Evolutionary conservation across 2,888 invertebrate species (phyloP), one percentile per base, ranked within the genome.

Genomic region (Drosophila demipolita): DNA sequence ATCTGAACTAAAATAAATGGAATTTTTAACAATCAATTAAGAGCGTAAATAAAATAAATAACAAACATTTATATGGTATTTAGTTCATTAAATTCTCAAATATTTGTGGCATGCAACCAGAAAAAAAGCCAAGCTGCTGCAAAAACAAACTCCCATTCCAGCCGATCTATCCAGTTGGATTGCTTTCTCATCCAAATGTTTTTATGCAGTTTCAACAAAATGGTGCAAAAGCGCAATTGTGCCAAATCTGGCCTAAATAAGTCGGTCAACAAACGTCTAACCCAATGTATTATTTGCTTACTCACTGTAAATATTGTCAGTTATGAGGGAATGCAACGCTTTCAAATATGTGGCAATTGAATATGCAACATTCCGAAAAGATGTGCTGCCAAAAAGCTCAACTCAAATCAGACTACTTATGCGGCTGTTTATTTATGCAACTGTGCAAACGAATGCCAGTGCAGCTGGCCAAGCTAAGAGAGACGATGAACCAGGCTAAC

Each of bases 391-490:
- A 45, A 45, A 45, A 23, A 15, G 45, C 4, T 23, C 3, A 45
- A 23, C 45, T 8, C 23, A 45, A 20, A 20, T 35, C 35, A 53
- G 23, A 53, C 17, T 23, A 20, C 17, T 23, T 36, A 11, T 26
- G 54, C 54, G 54, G 36, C 54, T 54, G 17, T 54, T 54, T 36
- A 54, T 54, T 38, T 38, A 38, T 38, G 55, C 38, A 55, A 38
- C 26, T 12, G 12, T 38, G 54, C 26, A 38, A 26, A 1, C 38
- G 54, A 36, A n/a, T 38, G 38, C n/a, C 36, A 38, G n/a, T n/a
- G 35, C 54, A 38, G 29, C 61, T 60, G 65, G 20, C 36, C 55
- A 38, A 52, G 11, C 36, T 29, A 49, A 15, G 29, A 20, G 35
- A 50, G 6, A n/a, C 36, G 38, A 17, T 38, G 26, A 59, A 29